Evolutionary conservation across 2,888 invertebrate genomes (phyloP), one percentile per base, ranked within the genome.

Genomic region (Drosophila peninsularis): DNA sequence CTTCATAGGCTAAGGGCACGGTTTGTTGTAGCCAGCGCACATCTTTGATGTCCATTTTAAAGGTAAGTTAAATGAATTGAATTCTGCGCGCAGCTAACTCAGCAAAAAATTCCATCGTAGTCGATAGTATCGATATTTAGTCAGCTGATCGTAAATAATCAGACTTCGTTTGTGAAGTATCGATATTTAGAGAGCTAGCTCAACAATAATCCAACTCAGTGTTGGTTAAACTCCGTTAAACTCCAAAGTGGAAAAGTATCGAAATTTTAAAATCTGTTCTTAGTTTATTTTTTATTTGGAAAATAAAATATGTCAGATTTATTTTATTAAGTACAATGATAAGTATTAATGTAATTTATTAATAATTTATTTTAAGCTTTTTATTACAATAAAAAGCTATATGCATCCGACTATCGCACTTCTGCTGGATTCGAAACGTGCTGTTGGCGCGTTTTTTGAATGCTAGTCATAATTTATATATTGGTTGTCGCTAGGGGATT

Each of bases 11-110:
- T 9, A 54, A 24, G 3, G 58, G 53, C 10, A 67, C n/a, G 13
- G 57, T n/a, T 30, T 62, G 19, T 13, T 66, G 54, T 1, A 76
- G 24, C 62, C 60, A 61, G 9, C 54, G 27, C 0, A 72, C 7
- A 0, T 63, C 50, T 1, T 50, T 17, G 1, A 39, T 42, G 11
- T 63, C 61, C 78, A 71, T 76, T 19, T 55, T 41, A 5, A 41
- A 19, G 3, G 1, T 10, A 39, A 17, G 10, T 39, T 7, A 24
- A 39, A 24, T 30, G 1, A 58, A 36, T 45, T 39, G 5, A 58
- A 55, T 49, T 49, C 30, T 52, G 5, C 45, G n/a, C 24, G 37
- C 30, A 45, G 30, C 4, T 19, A 61, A 21, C 17, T 6, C 14
- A 14, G 13, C 19, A 11, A 6, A 37, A 13, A 36, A 41, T 11